Conservation (phyloP, 2,113 vertebrate species). For the Mormyrus iriodes region DNA sequence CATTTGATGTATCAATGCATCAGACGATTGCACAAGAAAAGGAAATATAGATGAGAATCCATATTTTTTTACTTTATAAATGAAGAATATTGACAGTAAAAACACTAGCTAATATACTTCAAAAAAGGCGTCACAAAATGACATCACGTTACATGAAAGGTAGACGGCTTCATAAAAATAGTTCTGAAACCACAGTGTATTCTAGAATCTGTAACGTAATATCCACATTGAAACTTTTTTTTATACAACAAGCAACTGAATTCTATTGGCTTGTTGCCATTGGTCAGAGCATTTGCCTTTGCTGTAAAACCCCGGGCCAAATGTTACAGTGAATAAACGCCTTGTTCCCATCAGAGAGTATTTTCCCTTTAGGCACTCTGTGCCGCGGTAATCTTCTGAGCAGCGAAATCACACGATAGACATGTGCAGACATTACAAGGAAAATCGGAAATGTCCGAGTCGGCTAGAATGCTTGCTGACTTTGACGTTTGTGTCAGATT, state of each 20-base stretch:
- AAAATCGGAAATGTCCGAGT: neutral
- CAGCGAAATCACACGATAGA: neutral
- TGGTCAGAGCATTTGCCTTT: constrained; percentile 10
- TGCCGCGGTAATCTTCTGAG: neutral
- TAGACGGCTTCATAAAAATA: neutral
- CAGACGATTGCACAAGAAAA: neutral
- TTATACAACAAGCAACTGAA: neutral
- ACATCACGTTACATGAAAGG: neutral
- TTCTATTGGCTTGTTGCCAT: neutral
- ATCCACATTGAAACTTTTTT: neutral
- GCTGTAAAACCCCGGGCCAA: constrained; percentile 5
- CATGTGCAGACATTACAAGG: neutral
- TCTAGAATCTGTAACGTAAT: constrained; percentile 5
- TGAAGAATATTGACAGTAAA: neutral
- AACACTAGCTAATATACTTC: neutral
- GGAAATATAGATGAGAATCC: neutral
- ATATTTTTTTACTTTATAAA: neutral
- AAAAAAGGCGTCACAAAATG: neutral
- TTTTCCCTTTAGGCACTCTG: neutral
- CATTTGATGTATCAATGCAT: neutral
- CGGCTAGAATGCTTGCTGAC: neutral
- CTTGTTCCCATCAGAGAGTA: constrained; percentile 6
- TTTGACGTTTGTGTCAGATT: neutral
- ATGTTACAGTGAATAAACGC: constrained; percentile 14
- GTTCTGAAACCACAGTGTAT: neutral